Conservation (phyloP, 2,888 invertebrate genomes). For the Rhorus exstirpatorius region DNA sequence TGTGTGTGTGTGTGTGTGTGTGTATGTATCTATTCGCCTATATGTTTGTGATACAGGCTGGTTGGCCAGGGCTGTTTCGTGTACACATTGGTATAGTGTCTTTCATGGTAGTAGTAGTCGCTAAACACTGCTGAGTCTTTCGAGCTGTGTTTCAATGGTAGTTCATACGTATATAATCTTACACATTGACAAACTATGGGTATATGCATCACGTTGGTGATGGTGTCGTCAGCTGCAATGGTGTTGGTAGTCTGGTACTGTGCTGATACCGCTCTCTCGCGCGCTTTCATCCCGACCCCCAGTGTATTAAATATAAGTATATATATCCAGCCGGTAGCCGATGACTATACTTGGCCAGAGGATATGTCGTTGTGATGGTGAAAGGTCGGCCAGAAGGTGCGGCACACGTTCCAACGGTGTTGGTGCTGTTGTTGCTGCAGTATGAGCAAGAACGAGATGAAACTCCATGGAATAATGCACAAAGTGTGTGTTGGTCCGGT, state of each 20-base stretch:
- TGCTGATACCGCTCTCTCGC: conserved; percentile 64
- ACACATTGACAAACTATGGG: conserved; percentile 32
- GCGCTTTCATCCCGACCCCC: conserved; percentile 57
- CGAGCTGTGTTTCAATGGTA: conserved; percentile 21
- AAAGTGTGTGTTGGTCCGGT: conserved; percentile 58
- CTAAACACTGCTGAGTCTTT: conserved; percentile 23
- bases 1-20: conserved; percentile 53
- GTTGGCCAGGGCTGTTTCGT: conserved; percentile 6
- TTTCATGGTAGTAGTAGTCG: conserved; percentile 2
- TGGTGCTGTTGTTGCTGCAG: conserved; percentile 72
- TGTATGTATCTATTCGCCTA: conserved; percentile 46
- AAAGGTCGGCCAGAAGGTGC: conserved; percentile 71
- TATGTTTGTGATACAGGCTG: conserved; percentile 13
- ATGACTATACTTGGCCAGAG: conserved; percentile 53
- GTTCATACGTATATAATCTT: conserved; percentile 12
- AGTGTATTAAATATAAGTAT: not conserved
- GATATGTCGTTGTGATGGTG: conserved; percentile 76
- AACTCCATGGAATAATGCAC: conserved; percentile 55
- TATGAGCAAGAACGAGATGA: conserved; percentile 41
- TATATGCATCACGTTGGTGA: conserved; percentile 41
- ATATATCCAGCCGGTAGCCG: conserved; percentile 28
- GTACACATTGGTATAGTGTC: conserved; percentile 20
- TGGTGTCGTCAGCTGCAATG: conserved; percentile 43
- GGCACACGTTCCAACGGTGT: conserved; percentile 73
- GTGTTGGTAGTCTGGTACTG: conserved; percentile 65